Conservation (phyloP, 2,113 vertebrate genomes). For the Pongo pygmaeus region DNA sequence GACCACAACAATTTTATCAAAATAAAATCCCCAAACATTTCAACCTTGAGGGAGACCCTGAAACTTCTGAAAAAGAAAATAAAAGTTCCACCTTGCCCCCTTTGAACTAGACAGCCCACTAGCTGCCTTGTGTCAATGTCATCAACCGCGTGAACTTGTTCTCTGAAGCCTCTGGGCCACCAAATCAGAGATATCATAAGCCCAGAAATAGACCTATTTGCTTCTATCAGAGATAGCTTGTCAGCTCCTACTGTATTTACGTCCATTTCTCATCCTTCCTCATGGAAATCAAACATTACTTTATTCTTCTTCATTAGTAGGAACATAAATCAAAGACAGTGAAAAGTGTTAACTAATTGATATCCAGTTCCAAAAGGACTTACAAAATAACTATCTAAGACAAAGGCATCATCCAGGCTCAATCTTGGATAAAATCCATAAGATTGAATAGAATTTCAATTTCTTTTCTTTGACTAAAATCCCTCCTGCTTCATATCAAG, state of each 20-base stretch:
- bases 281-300: background rate
- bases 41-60: background rate
- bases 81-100: background rate
- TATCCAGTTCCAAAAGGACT: background rate
- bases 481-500: background rate
- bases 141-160: background rate
- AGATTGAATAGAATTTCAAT: background rate
- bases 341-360: background rate
- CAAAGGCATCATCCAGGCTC: background rate
- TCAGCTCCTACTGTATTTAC: background rate
- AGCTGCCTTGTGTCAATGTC: background rate
- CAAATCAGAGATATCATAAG: background rate
- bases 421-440: background rate
- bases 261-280: background rate
- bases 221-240: background rate
- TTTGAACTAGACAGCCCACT: background rate
- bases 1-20: background rate
- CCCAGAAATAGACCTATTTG: background rate
- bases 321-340: slow-evolving; percentile 3
- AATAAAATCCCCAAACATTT: slow-evolving; percentile 5
- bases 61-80: background rate
- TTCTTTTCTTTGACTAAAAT: slow-evolving; percentile 10
- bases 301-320: slow-evolving; percentile 1
- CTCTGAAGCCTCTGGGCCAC: background rate
- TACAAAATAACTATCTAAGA: background rate